phyloP scores from a whole-genome alignment of 2,888 invertebrate species.

The Sinohyriopsis cumingii region DNA sequence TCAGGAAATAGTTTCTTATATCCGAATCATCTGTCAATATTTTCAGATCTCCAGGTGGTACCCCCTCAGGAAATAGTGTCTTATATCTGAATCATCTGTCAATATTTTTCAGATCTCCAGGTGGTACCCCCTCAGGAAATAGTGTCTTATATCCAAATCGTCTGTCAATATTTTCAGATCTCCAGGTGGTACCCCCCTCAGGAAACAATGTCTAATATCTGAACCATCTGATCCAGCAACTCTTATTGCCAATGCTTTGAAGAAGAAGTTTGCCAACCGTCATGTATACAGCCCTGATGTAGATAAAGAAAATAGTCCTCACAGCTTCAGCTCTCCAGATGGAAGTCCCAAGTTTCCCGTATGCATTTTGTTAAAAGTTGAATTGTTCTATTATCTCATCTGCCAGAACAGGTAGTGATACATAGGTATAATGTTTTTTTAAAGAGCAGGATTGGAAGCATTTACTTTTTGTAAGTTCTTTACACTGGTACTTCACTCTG shows the following conservation, averaged over 20 bases:
- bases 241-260: conserved; percentile 70
- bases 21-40: background rate
- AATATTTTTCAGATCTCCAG: conserved; percentile 65
- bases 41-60: conserved; percentile 70
- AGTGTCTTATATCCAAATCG: conserved; percentile 31
- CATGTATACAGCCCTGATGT: conserved; percentile 46
- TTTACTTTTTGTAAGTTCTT: too few relatives aligned
- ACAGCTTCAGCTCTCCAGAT: conserved; percentile 35
- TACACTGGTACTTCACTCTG: too few relatives aligned
- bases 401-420: too few relatives aligned
- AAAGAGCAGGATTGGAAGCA: too few relatives aligned
- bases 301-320: conserved; percentile 45
- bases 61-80: conserved; percentile 58
- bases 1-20: too few relatives aligned
- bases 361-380: background rate
- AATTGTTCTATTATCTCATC: too few relatives aligned
- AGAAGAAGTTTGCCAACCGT: conserved; percentile 69
- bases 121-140: conserved; percentile 67
- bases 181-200: conserved; percentile 71
- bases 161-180: conserved; percentile 37
- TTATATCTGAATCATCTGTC: conserved; percentile 31
- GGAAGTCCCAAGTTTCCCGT: conserved; percentile 22
- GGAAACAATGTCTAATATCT: conserved; percentile 40
- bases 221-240: conserved; percentile 63
- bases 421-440: too few relatives aligned